Conservation (phyloP, 2,888 invertebrate species). For the Colostygia pectinataria region DNA sequence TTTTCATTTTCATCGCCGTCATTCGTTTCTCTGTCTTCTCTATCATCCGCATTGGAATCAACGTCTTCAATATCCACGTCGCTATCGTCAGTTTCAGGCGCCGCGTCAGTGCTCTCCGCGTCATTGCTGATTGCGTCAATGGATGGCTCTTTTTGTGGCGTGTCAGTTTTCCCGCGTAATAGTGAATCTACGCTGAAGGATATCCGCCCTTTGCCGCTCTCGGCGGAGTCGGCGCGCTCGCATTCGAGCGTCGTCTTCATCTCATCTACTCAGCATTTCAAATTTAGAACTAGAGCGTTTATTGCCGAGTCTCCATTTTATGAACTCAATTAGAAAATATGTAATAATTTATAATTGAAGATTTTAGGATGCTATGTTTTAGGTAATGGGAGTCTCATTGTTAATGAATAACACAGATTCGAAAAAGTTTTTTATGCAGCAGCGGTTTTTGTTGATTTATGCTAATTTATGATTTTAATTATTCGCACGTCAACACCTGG, state of each 20-base stretch:
- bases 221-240: constrained; percentile 77
- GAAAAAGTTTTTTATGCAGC: not conserved
- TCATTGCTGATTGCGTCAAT: constrained; percentile 66
- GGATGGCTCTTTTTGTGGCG: constrained; percentile 54
- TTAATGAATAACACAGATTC: not conserved
- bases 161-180: constrained; percentile 67
- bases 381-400: constrained; percentile 10
- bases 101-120: constrained; percentile 65
- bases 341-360: not conserved
- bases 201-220: constrained; percentile 85
- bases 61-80: constrained; percentile 79
- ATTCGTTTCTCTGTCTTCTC: constrained; percentile 69
- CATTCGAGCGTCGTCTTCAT: constrained; percentile 81
- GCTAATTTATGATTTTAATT: constrained; percentile 1
- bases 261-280: constrained; percentile 74
- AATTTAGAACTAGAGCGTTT: constrained; percentile 27
- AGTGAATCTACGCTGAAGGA: constrained; percentile 89
- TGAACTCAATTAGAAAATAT: not conserved
- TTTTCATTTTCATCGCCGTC: constrained; percentile 74
- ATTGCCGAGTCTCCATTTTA: constrained; percentile 35
- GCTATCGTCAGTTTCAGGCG: constrained; percentile 70
- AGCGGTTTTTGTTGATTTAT: not conserved
- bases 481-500: constrained; percentile 1
- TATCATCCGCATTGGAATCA: constrained; percentile 70
- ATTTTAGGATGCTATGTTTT: not conserved